These are phyloP conservation scores for Melieria picta DNA, from an alignment of 2,888 invertebrate species.

Conservation along the genomic window DNA sequence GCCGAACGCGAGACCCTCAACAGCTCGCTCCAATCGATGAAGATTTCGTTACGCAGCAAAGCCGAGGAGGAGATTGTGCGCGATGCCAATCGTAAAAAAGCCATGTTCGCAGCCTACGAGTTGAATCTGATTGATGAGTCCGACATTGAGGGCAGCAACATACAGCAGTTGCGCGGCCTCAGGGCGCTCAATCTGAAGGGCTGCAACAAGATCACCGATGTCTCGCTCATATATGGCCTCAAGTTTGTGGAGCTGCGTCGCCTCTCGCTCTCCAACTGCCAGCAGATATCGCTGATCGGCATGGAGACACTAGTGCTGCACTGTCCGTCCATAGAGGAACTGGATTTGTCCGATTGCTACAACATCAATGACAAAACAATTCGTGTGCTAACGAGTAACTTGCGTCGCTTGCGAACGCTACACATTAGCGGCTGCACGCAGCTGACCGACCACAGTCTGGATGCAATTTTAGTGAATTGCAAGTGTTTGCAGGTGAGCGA, in stretches of 20 bases:
- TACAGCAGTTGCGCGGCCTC: slow-evolving; percentile 70
- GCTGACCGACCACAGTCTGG: slow-evolving; percentile 69
- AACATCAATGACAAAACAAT: slow-evolving; percentile 75
- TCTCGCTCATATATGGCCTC: slow-evolving; percentile 76
- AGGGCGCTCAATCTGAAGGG: slow-evolving; percentile 73
- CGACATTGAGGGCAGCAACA: slow-evolving; percentile 66
- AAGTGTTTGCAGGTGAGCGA: slow-evolving; percentile 61
- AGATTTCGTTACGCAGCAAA: slow-evolving; percentile 73
- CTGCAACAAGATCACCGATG: slow-evolving; percentile 78
- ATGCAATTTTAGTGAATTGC: slow-evolving; percentile 68
- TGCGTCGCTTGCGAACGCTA: slow-evolving; percentile 60
- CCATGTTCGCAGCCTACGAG: slow-evolving; percentile 73
- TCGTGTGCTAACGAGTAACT: slow-evolving; percentile 65
- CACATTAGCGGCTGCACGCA: slow-evolving; percentile 68
- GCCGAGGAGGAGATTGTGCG: slow-evolving; percentile 77
- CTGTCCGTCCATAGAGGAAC: slow-evolving; percentile 76
- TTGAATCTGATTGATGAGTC: slow-evolving; percentile 57
- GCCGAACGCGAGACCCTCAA: slow-evolving; percentile 44
- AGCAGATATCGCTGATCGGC: slow-evolving; percentile 75
- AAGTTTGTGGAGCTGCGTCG: slow-evolving; percentile 73
- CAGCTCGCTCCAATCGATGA: slow-evolving; percentile 50
- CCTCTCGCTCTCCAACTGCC: slow-evolving; percentile 75
- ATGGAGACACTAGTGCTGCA: slow-evolving; percentile 72
- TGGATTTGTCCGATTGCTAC: slow-evolving; percentile 75
- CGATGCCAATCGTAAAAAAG: slow-evolving; percentile 73